Percentiles rank a stretch among this genome's conserved stretches.
Conservation (phyloP, 2,888 invertebrate species). For the Leucozona laternaria region DNA sequence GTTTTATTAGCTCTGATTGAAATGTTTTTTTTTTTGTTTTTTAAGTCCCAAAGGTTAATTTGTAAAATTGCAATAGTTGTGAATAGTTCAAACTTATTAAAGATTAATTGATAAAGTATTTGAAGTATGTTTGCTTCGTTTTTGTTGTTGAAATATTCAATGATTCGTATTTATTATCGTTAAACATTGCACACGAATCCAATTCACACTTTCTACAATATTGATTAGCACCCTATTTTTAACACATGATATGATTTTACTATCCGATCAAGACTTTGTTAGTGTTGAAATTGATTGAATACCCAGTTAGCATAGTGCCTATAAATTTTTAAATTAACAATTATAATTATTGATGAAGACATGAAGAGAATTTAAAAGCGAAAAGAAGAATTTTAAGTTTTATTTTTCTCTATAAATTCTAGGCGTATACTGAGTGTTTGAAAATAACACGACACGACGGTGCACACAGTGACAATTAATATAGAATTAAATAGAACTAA, state of each 20-base stretch:
- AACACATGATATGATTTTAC: not conserved
- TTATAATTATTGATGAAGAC: not conserved
- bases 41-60: slow-evolving; percentile 7
- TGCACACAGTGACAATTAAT: too few species aligned
- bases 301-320: not conserved
- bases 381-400: not conserved
- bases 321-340: not conserved
- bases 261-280: not conserved
- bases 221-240: slow-evolving; percentile 12
- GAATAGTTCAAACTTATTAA: not conserved
- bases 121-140: not conserved
- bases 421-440: too few species aligned
- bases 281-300: not conserved
- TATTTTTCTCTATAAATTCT: too few species aligned
- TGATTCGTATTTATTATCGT: not conserved
- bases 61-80: not conserved
- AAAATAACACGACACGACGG: too few species aligned
- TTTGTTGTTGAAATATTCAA: not conserved
- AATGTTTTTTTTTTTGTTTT: too few species aligned
- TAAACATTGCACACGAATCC: not conserved
- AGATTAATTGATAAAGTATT: not conserved
- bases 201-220: not conserved
- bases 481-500: too few species aligned
- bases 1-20: not conserved
- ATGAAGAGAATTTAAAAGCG: not conserved